Evolutionary conservation across 2,797 vertebrate species (phyloP).

Genomic region (Sebastiscus albofasciatus): DNA sequence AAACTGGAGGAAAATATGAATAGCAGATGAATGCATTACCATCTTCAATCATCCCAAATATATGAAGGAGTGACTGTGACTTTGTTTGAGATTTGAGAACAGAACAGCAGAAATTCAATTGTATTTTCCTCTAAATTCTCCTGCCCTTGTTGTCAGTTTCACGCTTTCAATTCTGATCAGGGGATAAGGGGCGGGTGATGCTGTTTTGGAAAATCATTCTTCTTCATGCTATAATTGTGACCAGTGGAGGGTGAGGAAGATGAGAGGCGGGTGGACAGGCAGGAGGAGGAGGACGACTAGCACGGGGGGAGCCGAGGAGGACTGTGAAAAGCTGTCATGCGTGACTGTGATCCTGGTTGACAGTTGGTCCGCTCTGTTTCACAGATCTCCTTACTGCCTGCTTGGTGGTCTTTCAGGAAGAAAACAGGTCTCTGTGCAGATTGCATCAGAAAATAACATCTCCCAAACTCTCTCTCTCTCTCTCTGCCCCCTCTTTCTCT

Average conservation of each 20-base stretch:
- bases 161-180: slow-evolving; percentile 34
- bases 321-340: slow-evolving; percentile 75
- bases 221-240: slow-evolving; percentile 71
- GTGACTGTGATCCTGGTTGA: slow-evolving; percentile 78
- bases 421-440: slow-evolving; percentile 73
- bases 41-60: neutral
- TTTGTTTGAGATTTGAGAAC: neutral
- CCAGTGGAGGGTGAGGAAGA: slow-evolving; percentile 71
- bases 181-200: slow-evolving; percentile 32
- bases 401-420: slow-evolving; percentile 76
- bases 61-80: neutral
- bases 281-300: slow-evolving; percentile 48
- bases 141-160: slow-evolving; percentile 31
- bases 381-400: slow-evolving; percentile 76
- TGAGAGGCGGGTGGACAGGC: slow-evolving; percentile 61
- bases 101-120: slow-evolving; percentile 6
- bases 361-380: slow-evolving; percentile 82
- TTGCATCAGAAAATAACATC: slow-evolving; percentile 69
- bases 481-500: slow-evolving; percentile 8
- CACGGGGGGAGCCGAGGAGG: slow-evolving; percentile 18
- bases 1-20: slow-evolving; percentile 4
- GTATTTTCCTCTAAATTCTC: slow-evolving; percentile 11
- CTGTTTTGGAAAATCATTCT: slow-evolving; percentile 65
- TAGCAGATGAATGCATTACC: neutral
- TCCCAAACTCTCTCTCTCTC: slow-evolving; percentile 26